Conservation (phyloP, 2,888 invertebrate species). For the Drosophila subquinaria region DNA sequence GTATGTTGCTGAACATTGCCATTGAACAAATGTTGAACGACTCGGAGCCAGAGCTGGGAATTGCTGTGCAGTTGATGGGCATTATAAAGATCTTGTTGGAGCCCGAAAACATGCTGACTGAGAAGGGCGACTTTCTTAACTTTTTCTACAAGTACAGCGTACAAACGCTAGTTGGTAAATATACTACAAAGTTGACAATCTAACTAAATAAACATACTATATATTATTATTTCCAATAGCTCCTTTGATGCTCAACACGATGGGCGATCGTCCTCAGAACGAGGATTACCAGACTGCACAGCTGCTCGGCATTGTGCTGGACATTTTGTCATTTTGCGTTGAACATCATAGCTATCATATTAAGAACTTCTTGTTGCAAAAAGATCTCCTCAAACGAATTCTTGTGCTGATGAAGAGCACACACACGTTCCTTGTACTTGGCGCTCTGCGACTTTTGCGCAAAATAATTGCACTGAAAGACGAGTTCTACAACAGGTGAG, state of each 20-base stretch:
- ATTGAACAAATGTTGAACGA: constrained; percentile 99
- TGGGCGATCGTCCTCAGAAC: constrained; percentile 94
- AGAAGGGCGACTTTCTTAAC: constrained; percentile 98
- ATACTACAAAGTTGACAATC: neutral
- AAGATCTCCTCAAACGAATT: constrained; percentile 97
- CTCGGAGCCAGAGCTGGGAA: constrained; percentile 98
- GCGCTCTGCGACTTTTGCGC: constrained; percentile 98
- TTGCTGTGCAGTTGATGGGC: constrained; percentile 98
- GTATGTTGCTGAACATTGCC: constrained; percentile 96
- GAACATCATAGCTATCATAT: constrained; percentile 99
- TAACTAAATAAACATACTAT: neutral
- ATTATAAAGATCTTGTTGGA: constrained; percentile 96
- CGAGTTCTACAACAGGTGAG: constrained; percentile 95
- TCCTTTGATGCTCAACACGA: constrained; percentile 97
- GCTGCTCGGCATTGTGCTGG: constrained; percentile 96
- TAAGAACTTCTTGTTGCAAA: constrained; percentile 98
- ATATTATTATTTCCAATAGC: constrained; percentile 86
- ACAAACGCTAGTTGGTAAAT: constrained; percentile 95
- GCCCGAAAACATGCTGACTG: constrained; percentile 99
- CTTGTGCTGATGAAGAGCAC: constrained; percentile 98
- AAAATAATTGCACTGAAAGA: constrained; percentile 99
- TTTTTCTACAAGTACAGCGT: constrained; percentile 99
- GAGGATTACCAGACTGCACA: constrained; percentile 99
- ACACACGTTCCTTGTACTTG: constrained; percentile 98
- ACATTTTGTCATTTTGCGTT: constrained; percentile 98